Evolutionary conservation across 2,888 invertebrate species (phyloP).

Genomic region (Synanthedon vespiformis): DNA sequence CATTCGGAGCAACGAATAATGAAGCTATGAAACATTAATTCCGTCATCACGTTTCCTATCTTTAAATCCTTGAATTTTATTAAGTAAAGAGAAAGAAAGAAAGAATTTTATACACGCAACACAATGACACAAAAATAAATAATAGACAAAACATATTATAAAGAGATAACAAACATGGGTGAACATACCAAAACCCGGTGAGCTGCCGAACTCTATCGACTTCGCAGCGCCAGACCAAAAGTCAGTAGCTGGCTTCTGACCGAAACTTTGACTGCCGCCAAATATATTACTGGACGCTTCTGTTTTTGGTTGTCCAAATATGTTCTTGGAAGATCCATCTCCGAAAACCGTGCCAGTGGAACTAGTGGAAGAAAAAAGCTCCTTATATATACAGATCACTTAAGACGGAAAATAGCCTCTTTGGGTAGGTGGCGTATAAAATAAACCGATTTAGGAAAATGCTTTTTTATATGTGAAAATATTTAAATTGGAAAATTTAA

Average conservation of each 20-base stretch:
- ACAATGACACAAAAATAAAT: too few relatives aligned
- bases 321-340: conserved; percentile 2
- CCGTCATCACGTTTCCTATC: too few relatives aligned
- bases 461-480: too few relatives aligned
- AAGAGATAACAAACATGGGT: background rate
- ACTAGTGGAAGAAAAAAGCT: conserved; percentile 12
- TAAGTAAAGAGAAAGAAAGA: too few relatives aligned
- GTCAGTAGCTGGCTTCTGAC: conserved; percentile 31
- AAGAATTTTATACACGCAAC: too few relatives aligned
- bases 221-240: conserved; percentile 41
- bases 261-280: conserved; percentile 31
- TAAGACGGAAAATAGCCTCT: too few relatives aligned
- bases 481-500: too few relatives aligned
- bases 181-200: conserved; percentile 40
- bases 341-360: conserved; percentile 43
- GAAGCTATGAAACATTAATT: too few relatives aligned
- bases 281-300: conserved; percentile 35
- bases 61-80: too few relatives aligned
- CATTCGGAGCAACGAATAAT: too few relatives aligned
- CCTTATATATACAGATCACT: too few relatives aligned
- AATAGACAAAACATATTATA: background rate
- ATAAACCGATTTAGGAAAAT: background rate
- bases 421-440: background rate
- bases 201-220: conserved; percentile 30
- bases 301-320: conserved; percentile 3